Evolutionary conservation across 2,113 vertebrate genomes (phyloP).

Genomic region (Urocitellus parryii): DNA sequence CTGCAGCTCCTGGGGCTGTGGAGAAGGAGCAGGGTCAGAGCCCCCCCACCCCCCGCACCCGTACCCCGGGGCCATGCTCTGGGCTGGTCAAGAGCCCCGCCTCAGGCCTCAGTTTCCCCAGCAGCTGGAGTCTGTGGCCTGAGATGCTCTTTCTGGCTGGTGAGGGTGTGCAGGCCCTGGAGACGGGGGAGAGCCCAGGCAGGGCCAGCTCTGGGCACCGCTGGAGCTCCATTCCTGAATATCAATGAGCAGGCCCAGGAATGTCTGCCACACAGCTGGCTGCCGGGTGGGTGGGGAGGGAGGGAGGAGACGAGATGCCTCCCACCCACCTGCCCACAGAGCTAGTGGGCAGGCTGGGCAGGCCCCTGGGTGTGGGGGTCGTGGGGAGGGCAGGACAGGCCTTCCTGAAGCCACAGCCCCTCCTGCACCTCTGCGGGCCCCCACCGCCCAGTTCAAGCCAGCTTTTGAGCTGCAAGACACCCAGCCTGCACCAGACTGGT

Average conservation of each 20-base stretch:
- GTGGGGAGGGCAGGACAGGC: neutral
- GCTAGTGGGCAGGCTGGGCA: neutral
- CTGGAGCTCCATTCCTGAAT: constrained; percentile 84
- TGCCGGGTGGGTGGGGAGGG: neutral
- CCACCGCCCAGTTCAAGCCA: neutral
- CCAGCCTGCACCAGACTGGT: neutral
- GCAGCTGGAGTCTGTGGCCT: neutral
- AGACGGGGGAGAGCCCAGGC: constrained; percentile 48
- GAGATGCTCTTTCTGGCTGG: constrained; percentile 58
- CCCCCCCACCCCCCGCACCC: no score
- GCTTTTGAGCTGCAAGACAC: neutral
- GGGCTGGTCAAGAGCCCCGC: accelerated
- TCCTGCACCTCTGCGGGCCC: neutral
- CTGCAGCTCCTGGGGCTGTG: neutral
- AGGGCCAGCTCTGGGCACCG: constrained; percentile 53
- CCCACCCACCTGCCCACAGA: constrained; percentile 17
- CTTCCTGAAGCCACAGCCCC: neutral
- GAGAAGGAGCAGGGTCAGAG: neutral
- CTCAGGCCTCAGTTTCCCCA: constrained; percentile 46
- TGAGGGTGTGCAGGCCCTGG: constrained; percentile 13
- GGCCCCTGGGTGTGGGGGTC: neutral
- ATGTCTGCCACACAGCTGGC: constrained; percentile 83
- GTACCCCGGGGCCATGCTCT: neutral
- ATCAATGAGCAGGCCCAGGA: constrained; percentile 84
- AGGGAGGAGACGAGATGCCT: neutral